phyloP scores from a whole-genome alignment of 2,888 invertebrate species.

The Beris morrisii region DNA sequence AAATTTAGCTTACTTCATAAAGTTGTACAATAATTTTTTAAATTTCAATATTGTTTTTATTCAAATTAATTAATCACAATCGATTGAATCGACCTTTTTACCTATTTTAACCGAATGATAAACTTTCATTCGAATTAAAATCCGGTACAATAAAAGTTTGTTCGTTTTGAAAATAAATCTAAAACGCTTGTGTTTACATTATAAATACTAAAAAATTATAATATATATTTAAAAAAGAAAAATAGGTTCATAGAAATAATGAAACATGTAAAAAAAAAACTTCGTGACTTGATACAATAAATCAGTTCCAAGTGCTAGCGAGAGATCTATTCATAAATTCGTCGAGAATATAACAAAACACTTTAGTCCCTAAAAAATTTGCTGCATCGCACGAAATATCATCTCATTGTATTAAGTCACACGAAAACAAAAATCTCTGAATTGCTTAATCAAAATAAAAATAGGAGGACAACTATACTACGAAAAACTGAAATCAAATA shows the following conservation, averaged over 20 bases:
- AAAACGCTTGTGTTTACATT: background rate
- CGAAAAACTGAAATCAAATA: constrained; percentile 1
- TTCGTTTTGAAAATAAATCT: too few species aligned
- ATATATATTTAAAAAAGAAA: background rate
- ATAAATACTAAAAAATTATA: background rate
- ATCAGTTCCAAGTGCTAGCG: background rate
- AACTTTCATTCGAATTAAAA: too few species aligned
- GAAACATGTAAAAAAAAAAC: background rate
- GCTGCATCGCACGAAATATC: background rate
- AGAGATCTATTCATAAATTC: background rate
- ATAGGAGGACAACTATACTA: too few species aligned
- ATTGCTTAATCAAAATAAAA: background rate
- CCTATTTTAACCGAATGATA: too few species aligned
- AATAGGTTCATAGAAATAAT: background rate
- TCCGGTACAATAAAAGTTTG: too few species aligned
- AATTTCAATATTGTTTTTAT: constrained; percentile 8
- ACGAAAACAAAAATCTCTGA: background rate
- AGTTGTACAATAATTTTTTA: background rate
- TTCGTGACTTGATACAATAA: too few species aligned
- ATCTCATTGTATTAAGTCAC: background rate
- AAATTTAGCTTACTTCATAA: too few species aligned
- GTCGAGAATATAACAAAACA: constrained; percentile 2
- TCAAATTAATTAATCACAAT: constrained; percentile 25
- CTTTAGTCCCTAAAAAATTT: background rate
- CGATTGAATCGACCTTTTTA: constrained; percentile 18